Evolutionary conservation across 2,113 vertebrate genomes (phyloP).

Genomic region (Pardalotus punctatus): DNA sequence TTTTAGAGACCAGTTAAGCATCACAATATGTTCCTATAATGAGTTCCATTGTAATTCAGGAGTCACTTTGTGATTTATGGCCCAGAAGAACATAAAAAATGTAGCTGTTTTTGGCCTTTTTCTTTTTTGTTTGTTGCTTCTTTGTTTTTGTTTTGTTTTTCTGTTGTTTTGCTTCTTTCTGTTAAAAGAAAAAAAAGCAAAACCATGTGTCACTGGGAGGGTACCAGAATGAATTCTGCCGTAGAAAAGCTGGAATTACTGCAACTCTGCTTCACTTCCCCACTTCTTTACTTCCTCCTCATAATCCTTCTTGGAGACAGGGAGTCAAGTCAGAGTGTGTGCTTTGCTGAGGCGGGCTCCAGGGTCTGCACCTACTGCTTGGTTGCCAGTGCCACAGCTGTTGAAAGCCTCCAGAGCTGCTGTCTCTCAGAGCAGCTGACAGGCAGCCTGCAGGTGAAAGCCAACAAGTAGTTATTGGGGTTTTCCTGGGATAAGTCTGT

Average conservation of each 20-base stretch:
- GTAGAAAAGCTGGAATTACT: not conserved
- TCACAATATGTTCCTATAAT: not conserved
- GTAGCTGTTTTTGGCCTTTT: not conserved
- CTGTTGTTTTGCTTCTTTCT: not conserved
- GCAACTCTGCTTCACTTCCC: not conserved
- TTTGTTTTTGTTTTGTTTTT: not conserved
- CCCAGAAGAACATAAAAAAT: not conserved
- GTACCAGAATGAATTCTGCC: not conserved
- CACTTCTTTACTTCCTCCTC: not conserved
- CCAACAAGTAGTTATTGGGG: not conserved
- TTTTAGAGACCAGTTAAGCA: not conserved
- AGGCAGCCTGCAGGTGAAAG: not conserved
- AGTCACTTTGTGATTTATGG: not conserved
- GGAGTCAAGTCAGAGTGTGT: not conserved
- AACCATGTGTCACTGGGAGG: not conserved
- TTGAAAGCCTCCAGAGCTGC: not conserved
- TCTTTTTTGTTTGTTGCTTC: not conserved
- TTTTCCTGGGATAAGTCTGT: not conserved
- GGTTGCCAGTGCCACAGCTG: not conserved
- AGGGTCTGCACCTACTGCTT: not conserved
- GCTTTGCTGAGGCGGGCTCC: not conserved
- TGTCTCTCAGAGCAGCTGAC: not conserved
- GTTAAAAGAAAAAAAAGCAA: not conserved
- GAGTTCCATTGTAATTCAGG: not conserved
- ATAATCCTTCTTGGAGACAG: not conserved